A percentile compares a stretch with the other conserved stretches of the same genome.
Conservation (phyloP, 1,140 invertebrate genomes). For the Panagrolaimus sp. region DNA sequence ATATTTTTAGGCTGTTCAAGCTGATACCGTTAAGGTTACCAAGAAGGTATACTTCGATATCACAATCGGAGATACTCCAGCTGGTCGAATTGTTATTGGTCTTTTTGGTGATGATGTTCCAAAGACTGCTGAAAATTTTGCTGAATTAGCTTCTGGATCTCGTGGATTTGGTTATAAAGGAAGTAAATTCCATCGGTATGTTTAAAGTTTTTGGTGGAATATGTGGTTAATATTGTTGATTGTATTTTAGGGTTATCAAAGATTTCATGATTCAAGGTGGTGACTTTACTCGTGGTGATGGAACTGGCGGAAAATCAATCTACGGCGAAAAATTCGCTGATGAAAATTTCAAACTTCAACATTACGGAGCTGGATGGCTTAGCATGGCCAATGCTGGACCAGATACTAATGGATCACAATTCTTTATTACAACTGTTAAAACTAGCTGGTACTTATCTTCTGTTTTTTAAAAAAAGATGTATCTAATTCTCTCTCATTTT, state of each 20-base stretch:
- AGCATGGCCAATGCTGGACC: slow-evolving; percentile 88
- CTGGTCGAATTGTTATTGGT: slow-evolving; percentile 81
- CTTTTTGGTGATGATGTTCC: slow-evolving; percentile 87
- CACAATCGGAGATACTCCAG: slow-evolving; percentile 71
- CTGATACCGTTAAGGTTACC: slow-evolving; percentile 50
- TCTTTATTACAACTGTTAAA: slow-evolving; percentile 86
- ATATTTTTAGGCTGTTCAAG: slow-evolving; percentile 20
- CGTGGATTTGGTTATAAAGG: slow-evolving; percentile 58
- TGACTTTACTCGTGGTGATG: slow-evolving; percentile 68
- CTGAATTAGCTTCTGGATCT: slow-evolving; percentile 66
- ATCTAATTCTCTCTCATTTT: too few relatives aligned
- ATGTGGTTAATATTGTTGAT: too few relatives aligned
- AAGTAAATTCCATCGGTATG: slow-evolving; percentile 61
- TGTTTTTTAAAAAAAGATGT: too few relatives aligned
- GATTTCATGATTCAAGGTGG: slow-evolving; percentile 63
- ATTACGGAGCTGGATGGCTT: slow-evolving; percentile 77
- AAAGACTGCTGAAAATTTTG: slow-evolving; percentile 87
- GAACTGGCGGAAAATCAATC: slow-evolving; percentile 91
- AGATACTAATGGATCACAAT: slow-evolving; percentile 95
- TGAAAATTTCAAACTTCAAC: slow-evolving; percentile 91
- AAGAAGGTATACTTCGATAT: slow-evolving; percentile 80
- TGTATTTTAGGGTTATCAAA: slow-evolving; percentile 61
- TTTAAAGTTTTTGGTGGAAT: not conserved
- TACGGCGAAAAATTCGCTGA: slow-evolving; percentile 87
- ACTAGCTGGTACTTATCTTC: slow-evolving; percentile 72